A percentile compares a stretch with the other conserved stretches of the same genome.
phyloP scores from a whole-genome alignment of 2,888 invertebrate species.

The Acrobasis consociella region DNA sequence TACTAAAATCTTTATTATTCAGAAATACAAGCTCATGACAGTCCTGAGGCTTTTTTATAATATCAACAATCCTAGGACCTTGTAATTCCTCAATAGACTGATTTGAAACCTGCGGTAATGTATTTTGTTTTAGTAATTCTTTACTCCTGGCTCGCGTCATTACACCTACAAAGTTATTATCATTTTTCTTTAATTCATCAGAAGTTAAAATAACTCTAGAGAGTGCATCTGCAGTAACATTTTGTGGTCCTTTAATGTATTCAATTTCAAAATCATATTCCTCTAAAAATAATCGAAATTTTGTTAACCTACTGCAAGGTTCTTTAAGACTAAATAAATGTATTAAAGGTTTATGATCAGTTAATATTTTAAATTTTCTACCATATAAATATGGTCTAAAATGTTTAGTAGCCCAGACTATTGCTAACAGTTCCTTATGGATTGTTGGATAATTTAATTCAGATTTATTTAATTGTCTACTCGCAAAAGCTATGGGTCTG shows the following conservation, averaged over 20 bases:
- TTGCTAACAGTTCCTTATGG: not conserved
- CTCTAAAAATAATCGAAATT: not conserved
- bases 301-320: not conserved
- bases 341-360: not conserved
- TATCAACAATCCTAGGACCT: conserved; percentile 3
- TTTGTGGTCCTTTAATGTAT: not conserved
- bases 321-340: not conserved
- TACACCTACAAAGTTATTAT: not conserved
- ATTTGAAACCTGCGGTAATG: too few species aligned
- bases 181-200: not conserved
- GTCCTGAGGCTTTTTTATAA: not conserved
- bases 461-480: conserved; percentile 7
- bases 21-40: not conserved
- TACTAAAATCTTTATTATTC: not conserved
- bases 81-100: not conserved
- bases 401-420: too few species aligned
- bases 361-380: not conserved
- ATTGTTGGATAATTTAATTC: not conserved
- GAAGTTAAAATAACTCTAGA: not conserved
- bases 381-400: not conserved
- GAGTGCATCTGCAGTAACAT: not conserved
- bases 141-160: not conserved
- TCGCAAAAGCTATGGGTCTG: conserved; percentile 15
- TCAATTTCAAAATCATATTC: not conserved
- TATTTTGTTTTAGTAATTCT: not conserved